Percentiles rank a stretch among this genome's conserved stretches.
These are phyloP conservation scores for Haliclystus octoradiatus DNA, from an alignment of 30 jellyfish, hydroid and myxozoan species.

Conservation along the genomic window DNA sequence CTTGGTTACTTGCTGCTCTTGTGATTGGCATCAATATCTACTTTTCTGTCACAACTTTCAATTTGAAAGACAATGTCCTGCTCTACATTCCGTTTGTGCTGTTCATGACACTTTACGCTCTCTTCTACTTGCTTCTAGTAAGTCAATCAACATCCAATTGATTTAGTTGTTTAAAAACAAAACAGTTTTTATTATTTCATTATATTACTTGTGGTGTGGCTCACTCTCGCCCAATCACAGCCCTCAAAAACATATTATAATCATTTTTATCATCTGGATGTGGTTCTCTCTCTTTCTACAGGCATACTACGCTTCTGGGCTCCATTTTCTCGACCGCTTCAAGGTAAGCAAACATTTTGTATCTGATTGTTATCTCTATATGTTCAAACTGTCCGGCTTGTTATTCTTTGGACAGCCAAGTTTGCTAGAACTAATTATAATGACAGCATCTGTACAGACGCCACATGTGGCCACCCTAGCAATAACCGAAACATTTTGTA, in stretches of 20 bases:
- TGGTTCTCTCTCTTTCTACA: neutral
- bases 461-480: too few species aligned
- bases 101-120: neutral
- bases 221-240: conserved; percentile 13
- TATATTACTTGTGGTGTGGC: conserved; percentile 15
- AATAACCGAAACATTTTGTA: too few species aligned
- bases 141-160: too few species aligned
- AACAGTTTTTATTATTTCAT: too few species aligned
- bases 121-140: too few species aligned
- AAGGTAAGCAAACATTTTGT: conserved; percentile 24
- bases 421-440: too few species aligned
- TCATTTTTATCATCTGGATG: neutral
- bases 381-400: too few species aligned
- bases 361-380: too few species aligned
- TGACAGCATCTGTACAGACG: too few species aligned
- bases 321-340: conserved; percentile 34
- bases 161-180: too few species aligned
- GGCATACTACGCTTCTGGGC: conserved; percentile 58
- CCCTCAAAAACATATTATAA: neutral
- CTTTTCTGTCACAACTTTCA: conserved; percentile 49
- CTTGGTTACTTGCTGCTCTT: conserved; percentile 76
- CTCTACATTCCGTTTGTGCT: conserved; percentile 25
- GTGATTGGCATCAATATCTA: conserved; percentile 62
- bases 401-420: too few species aligned
- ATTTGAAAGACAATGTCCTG: conserved; percentile 2